These are phyloP conservation scores for Odocoileus virginianus DNA, from an alignment of 2,113 vertebrate species.

Conservation along the genomic window DNA sequence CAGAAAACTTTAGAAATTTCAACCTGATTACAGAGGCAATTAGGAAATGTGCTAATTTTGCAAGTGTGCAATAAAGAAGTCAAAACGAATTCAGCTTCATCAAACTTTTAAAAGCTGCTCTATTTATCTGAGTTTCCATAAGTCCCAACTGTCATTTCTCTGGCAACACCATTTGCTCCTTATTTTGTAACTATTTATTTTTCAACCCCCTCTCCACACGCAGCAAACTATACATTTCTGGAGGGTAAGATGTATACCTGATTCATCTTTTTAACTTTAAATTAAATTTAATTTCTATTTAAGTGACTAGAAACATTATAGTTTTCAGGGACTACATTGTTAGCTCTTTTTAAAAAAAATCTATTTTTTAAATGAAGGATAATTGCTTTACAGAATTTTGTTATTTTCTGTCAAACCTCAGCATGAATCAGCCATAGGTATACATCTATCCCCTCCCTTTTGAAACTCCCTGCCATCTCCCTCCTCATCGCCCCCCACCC, in stretches of 20 bases:
- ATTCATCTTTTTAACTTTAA: not conserved
- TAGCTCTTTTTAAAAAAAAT: not conserved
- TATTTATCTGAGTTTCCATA: not conserved
- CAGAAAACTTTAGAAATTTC: not conserved
- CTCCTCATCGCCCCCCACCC: no score
- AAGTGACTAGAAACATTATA: not conserved
- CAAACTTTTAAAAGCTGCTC: not conserved
- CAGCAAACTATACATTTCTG: not conserved
- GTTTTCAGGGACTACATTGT: not conserved
- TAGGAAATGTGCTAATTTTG: conserved; percentile 3
- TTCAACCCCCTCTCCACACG: not conserved
- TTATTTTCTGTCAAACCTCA: not conserved
- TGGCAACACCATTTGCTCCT: not conserved
- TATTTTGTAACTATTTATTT: not conserved
- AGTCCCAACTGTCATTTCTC: not conserved
- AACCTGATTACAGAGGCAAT: not conserved
- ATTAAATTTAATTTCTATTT: not conserved
- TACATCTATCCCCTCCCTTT: not conserved
- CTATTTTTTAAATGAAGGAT: not conserved
- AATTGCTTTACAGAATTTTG: not conserved
- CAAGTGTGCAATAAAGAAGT: not conserved
- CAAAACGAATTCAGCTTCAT: not conserved
- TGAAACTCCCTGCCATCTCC: not conserved
- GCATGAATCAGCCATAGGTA: not conserved
- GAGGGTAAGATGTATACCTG: not conserved